Percentiles rank a stretch among this genome's conserved stretches.
phyloP scores from a whole-genome alignment of 2,888 invertebrate species.

The Parapristionchus giblindavisi region DNA sequence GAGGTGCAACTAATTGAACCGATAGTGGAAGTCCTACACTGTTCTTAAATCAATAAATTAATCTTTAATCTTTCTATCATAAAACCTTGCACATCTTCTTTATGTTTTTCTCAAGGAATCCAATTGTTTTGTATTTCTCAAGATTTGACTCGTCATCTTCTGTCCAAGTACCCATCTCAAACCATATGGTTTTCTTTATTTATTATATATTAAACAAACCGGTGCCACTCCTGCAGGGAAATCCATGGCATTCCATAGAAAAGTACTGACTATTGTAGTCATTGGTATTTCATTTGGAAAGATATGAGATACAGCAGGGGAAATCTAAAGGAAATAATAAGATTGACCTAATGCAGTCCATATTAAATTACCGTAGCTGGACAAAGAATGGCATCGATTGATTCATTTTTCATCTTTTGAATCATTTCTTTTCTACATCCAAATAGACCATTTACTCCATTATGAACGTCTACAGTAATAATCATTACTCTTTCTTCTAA shows the following conservation, averaged over 20 bases:
- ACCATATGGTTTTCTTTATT: background rate
- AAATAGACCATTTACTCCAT: background rate
- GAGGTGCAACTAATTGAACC: slow-evolving; percentile 3
- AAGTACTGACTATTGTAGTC: background rate
- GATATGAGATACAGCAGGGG: background rate
- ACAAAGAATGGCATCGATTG: background rate
- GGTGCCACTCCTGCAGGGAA: background rate
- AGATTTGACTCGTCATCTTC: background rate
- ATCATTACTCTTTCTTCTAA: too few species aligned
- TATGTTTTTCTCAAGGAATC: background rate
- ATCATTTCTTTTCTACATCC: background rate
- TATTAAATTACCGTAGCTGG: slow-evolving; percentile 3
- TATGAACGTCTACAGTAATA: slow-evolving; percentile 10
- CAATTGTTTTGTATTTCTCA: background rate
- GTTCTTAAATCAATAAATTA: background rate
- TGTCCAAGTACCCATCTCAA: background rate
- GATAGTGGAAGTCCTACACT: slow-evolving; percentile 13
- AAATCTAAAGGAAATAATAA: background rate
- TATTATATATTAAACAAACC: background rate
- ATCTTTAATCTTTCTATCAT: background rate
- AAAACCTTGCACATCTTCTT: background rate
- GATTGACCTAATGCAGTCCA: background rate
- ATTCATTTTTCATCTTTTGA: slow-evolving; percentile 17
- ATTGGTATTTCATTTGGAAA: background rate
- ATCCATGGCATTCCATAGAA: background rate